These are phyloP conservation scores for Edolisoma coerulescens DNA, from an alignment of 2,113 vertebrate species.

Conservation along the genomic window DNA sequence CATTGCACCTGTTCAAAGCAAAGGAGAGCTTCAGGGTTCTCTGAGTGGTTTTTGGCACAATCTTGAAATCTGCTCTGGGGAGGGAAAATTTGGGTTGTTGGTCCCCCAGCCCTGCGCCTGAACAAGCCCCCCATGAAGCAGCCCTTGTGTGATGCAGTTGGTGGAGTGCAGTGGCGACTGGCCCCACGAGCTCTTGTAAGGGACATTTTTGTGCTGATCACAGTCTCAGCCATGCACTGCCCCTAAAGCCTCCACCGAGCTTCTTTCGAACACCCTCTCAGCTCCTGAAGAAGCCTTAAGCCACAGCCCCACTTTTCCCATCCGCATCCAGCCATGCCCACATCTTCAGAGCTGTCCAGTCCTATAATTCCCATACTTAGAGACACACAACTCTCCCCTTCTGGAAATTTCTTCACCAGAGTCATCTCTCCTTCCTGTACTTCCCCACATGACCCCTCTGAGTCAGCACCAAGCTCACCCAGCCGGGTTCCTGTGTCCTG, in stretches of 20 bases:
- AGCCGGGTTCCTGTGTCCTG: background rate
- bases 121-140: background rate
- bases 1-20: background rate
- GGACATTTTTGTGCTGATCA: background rate
- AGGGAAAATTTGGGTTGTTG: background rate
- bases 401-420: background rate
- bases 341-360: background rate
- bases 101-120: background rate
- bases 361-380: accelerated
- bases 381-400: background rate
- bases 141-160: background rate
- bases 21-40: background rate
- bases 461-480: background rate
- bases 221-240: background rate
- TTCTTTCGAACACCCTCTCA: background rate
- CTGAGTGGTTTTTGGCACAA: background rate
- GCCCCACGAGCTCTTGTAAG: background rate
- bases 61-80: background rate
- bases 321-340: background rate
- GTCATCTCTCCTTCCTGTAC: background rate
- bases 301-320: background rate
- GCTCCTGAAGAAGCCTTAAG: background rate
- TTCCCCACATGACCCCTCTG: too few relatives aligned
- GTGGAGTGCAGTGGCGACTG: background rate
- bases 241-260: accelerated